phyloP scores from a whole-genome alignment of 2,113 vertebrate genomes.

The Camelus bactrianus region DNA sequence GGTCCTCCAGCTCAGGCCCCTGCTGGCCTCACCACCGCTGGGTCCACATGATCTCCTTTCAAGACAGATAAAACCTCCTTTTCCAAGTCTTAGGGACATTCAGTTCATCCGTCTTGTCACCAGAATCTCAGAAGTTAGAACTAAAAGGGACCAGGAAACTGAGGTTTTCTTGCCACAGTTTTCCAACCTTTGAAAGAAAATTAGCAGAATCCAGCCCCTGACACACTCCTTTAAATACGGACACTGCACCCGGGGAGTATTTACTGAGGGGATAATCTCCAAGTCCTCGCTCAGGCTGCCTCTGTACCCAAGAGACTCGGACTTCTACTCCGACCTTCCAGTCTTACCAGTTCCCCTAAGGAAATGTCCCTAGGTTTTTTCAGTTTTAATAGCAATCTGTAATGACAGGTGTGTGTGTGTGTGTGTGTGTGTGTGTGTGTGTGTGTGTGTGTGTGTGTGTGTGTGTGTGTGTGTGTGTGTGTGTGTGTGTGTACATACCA shows the following conservation, averaged over 20 bases:
- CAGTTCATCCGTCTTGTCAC: not conserved
- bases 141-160: not conserved
- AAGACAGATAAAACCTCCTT: constrained; percentile 3
- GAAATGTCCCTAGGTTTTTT: not conserved
- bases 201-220: not conserved
- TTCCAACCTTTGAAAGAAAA: not conserved
- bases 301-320: not conserved
- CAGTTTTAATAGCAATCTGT: not conserved
- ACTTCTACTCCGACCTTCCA: not conserved
- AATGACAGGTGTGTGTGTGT: not conserved
- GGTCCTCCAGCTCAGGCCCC: rapidly evolving
- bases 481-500: not conserved
- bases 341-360: not conserved
- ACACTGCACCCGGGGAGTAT: not conserved
- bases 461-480: not conserved
- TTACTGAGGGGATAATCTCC: not conserved
- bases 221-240: not conserved
- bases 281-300: not conserved
- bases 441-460: not conserved
- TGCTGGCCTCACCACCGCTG: not conserved
- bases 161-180: not conserved
- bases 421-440: too few relatives aligned
- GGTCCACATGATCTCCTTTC: not conserved
- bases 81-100: not conserved
- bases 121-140: not conserved